These are phyloP conservation scores for Chironomus striatipennis DNA, from an alignment of 1,140 invertebrate genomes.

Conservation along the genomic window DNA sequence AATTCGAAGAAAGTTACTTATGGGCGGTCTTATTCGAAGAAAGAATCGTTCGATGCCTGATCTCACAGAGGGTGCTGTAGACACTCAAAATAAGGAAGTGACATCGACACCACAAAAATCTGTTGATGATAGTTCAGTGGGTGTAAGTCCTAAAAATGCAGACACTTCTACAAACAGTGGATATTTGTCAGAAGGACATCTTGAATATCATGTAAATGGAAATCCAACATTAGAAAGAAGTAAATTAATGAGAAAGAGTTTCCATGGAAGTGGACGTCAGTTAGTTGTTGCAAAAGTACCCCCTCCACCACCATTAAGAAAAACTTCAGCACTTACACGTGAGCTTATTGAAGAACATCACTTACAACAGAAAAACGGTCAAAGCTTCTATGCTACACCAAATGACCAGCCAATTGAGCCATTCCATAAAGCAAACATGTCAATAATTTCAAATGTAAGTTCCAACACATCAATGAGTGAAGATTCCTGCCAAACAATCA, in stretches of 20 bases:
- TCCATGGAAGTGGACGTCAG: slow-evolving; percentile 73
- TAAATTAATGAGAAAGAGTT: slow-evolving; percentile 81
- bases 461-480: slow-evolving; percentile 67
- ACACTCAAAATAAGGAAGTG: slow-evolving; percentile 40
- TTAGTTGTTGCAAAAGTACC: slow-evolving; percentile 75
- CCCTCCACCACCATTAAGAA: slow-evolving; percentile 74
- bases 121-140: slow-evolving; percentile 64
- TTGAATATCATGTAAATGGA: slow-evolving; percentile 54
- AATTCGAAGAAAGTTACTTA: slow-evolving; percentile 74
- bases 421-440: slow-evolving; percentile 38
- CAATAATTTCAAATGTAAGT: slow-evolving; percentile 45
- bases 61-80: slow-evolving; percentile 59
- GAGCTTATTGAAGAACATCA: slow-evolving; percentile 38
- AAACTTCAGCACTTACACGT: slow-evolving; percentile 54
- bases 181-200: slow-evolving; percentile 77
- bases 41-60: slow-evolving; percentile 90
- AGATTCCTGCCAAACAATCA: slow-evolving; percentile 70
- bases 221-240: slow-evolving; percentile 79
- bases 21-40: slow-evolving; percentile 78
- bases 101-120: slow-evolving; percentile 44
- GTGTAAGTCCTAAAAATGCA: slow-evolving; percentile 50
- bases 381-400: slow-evolving; percentile 25
- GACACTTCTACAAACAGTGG: slow-evolving; percentile 57
- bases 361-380: slow-evolving; percentile 30
- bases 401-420: slow-evolving; percentile 11